Evolutionary conservation across 2,113 vertebrate species (phyloP), one percentile per base, ranked within the genome.

Genomic region (Sinocyclocheilus grahami): DNA sequence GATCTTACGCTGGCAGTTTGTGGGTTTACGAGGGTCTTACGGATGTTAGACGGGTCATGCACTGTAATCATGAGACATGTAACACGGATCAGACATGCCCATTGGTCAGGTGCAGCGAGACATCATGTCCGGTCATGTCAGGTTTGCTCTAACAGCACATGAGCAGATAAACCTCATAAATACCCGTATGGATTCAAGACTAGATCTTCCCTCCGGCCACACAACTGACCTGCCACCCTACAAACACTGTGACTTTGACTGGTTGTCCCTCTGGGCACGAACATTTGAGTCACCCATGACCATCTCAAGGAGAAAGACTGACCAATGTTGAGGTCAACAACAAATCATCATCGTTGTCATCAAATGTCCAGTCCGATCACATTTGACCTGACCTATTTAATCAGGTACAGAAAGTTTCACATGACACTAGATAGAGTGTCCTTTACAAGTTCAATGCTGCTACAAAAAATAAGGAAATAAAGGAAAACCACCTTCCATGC

Each of bases 381-480:
- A 91, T 87, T 46, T 89, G 88, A 91, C 92, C 91, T 94, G 91
- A 94, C 93, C 94, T 92, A 93, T 88, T 93, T 93, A 89, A 86
- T 42, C 83, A 79, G 74, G 67, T 85, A 86, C 75, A 87, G 18
- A 83, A 86, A 86, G 83, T 24, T 63, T 27, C 55, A 13, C 63
- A 37, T 39, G 82, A 39, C 60, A 9, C 65, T 18, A 39, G 33
- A 71, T 10, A 37, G 33, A 37, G 16, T 62, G 58, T 62, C 58
- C 8, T n/a, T 62, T 62, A 62, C 58, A 33, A 30, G 27, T 65
- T 65, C 67, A 71, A 9, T 18, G 65, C 8, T 20, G 27, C 12
- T 65, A 5, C 24, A 27, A 27, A 67, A 33, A 3, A 8, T 6
- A 67, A 33, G 3, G 30, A 37, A 69, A 8, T 37, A 37, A 9